Base-by-base conservation (phyloP, 2,888 invertebrate species). In the Dicranocentrus wangi region DNA sequence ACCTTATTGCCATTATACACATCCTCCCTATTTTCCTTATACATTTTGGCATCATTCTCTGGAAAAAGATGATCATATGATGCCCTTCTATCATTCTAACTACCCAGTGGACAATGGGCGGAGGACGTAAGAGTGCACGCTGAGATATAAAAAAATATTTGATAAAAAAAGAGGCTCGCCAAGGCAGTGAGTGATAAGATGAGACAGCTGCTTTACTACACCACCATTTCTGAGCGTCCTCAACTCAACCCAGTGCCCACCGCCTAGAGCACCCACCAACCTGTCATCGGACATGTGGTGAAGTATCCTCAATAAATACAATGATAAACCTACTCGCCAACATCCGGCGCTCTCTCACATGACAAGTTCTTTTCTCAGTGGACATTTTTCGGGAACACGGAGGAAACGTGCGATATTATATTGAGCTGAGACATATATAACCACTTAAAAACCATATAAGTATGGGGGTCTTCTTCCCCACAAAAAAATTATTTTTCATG, bases 401-500 rank as follows among this genome's bases (percentile, higher is more conserved):
- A 61, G 61, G 28, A 72, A 72, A 72, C 72, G 72, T 65, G 73
- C 73, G 47, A 63, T 17, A 63, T 21, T 70, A 61, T 71, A 61
- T 43, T 28, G 60, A 47, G 47, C 25, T 47, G 2, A 5, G n/a
- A 7, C 39, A 39, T 39, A 39, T 13, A 39, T 39, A 39, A 7
- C 39, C 13, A 39, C 39, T 39, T 13, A 39, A 39, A 39, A 39
- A 47, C n/a, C 17, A 47, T 47, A 39, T 39, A n/a, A 15, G 47
- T 13, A n/a, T 47, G n/a, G 17, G 8, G n/a, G 15, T 47, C 2
- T 60, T 60, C 25, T 2, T 63, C 8, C 55, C 17, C 27, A 28
- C 21, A 58, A 23, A 61, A 23, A 71, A 71, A 71, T 71, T 61
- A 60, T 71, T 71, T 71, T 71, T 71, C 71, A 71, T 71, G 60